Evolutionary conservation across 2,888 invertebrate genomes (phyloP), one percentile per base, ranked within the genome.

Genomic region (Drosophila formosana): DNA sequence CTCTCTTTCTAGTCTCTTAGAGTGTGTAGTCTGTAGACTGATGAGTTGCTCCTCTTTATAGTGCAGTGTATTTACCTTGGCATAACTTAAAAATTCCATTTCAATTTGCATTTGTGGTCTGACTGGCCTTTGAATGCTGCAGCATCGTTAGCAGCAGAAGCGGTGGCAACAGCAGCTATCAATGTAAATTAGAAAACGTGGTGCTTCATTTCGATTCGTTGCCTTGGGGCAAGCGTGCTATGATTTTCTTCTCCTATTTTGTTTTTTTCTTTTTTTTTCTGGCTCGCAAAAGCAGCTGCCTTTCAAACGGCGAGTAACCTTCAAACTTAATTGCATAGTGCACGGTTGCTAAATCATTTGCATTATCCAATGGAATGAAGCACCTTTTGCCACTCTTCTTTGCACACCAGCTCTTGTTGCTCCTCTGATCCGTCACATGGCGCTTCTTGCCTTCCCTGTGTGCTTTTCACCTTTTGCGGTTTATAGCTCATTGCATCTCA

Each of bases 1-100:
- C 8, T 28, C 8, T 41, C 34, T 37, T 18, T 28, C 30, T 13
- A 45, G 50, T 52, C 41, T 53, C 23, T 28, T 58, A 6, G 30
- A 11, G 18, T 30, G 18, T 30, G 47, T 28, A 28, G 26, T 26
- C 39, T 28, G 9, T 30, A 30, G 13, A 11, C 11, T 45, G 32
- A n/a, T 28, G 56, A 18, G 34, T 26, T 30, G 41, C 43, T 47
- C 34, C 45, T 39, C 56, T 25, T 32, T 49, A 39, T 37, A 41
- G 43, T 47, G 62, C 13, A 25, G 25, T 55, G 53, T 61, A 18
- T 51, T 53, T 83, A 76, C 80, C 78, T 82, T 80, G 83, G 80
- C 83, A 85, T 82, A 84, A 80, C 88, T 84, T 80, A 88, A 85
- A 82, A 84, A 85, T 84, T 88, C 86, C 86, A 85, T 88, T 82